Evolutionary conservation across 2,888 invertebrate species (phyloP), one percentile per base, ranked within the genome.

Genomic region (Chymomyza caudatula): DNA sequence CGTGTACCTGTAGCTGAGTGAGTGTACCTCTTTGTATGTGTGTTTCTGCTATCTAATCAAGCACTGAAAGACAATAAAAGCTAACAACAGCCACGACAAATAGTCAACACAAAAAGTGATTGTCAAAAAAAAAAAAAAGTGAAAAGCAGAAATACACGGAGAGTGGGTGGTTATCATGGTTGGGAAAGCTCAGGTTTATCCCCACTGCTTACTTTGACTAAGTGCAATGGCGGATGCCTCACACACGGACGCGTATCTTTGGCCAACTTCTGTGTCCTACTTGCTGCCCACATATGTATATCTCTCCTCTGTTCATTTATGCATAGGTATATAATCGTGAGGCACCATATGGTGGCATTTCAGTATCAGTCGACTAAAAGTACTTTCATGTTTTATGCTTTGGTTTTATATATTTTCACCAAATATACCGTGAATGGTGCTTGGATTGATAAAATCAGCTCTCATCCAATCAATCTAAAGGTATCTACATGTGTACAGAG

Each of bases 61-160:
- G 84, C 85, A 70, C 71, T 74, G 81, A 86, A 82, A 82, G 81
- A 82, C 81, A 82, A 82, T 82, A 82, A 82, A 83, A 80, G 69
- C 69, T 67, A 75, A 70, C 68, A 68, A 73, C 74, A 71, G 22
- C 65, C 71, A 67, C 70, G 65, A 77, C 71, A 76, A 68, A 73
- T 63, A 77, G 70, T 68, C 73, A 82, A 74, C 75, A 83, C 80
- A 81, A 80, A 70, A 71, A 49, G 61, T 71, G 67, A 67, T 67
- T 65, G 63, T 71, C 17, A 68, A 29, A 66, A 43, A 52, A 62
- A 58, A 58, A 54, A 51, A 59, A 23, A 47, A 47, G n/a, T 11
- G 6, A 2, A 43, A 43, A 43, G 13, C 13, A 3, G 6, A 47
- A 47, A 47, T 47, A 8, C 0, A 37, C 6, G 47, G 13, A 44